Percentiles rank a stretch among this genome's conserved stretches.
These are phyloP conservation scores for Heliconius erato DNA, from an alignment of 2,888 invertebrate genomes.

Conservation along the genomic window DNA sequence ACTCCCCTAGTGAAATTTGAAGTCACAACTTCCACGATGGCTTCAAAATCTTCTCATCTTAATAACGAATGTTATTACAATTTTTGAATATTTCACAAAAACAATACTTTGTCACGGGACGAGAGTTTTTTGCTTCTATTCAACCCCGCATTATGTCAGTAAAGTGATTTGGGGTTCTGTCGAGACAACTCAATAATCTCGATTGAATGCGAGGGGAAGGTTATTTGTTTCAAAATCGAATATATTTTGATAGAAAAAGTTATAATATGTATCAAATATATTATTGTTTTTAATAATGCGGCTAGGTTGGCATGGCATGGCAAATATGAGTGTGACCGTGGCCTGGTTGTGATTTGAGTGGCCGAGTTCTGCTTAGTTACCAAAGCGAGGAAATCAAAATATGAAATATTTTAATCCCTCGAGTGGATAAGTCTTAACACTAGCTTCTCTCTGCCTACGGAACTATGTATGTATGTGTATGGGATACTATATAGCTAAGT, in stretches of 20 bases:
- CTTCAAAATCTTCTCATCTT: background rate
- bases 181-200: slow-evolving; percentile 53
- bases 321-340: too few relatives aligned
- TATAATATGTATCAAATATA: slow-evolving; percentile 13
- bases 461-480: too few relatives aligned
- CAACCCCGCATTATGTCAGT: slow-evolving; percentile 51
- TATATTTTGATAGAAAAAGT: slow-evolving; percentile 31
- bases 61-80: background rate
- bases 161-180: slow-evolving; percentile 62
- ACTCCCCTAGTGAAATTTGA: background rate
- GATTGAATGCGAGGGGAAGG: slow-evolving; percentile 48
- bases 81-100: slow-evolving; percentile 8
- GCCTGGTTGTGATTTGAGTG: background rate
- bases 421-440: too few relatives aligned
- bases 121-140: slow-evolving; percentile 26
- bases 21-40: background rate
- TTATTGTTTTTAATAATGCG: background rate
- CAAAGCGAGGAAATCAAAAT: too few relatives aligned
- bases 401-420: too few relatives aligned
- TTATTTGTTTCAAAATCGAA: slow-evolving; percentile 33
- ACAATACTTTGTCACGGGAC: slow-evolving; percentile 9
- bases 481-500: too few relatives aligned
- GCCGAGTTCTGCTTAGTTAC: background rate
- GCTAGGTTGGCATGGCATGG: too few relatives aligned
- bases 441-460: too few relatives aligned